Conservation (phyloP, 2,113 vertebrate species). For the Oncorhynchus gorbuscha region DNA sequence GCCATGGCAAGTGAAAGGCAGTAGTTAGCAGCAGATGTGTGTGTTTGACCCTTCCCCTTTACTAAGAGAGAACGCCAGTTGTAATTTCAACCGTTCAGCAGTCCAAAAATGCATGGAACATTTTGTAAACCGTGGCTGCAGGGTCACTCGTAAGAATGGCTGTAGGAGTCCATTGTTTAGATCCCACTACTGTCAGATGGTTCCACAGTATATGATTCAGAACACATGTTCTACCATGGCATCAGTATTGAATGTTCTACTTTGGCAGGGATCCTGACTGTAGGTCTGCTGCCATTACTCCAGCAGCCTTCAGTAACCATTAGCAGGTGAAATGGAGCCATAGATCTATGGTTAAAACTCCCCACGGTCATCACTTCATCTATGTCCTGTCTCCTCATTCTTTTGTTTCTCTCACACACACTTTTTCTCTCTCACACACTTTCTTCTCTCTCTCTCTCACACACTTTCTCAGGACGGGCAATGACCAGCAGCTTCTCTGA, state of each 20-base stretch:
- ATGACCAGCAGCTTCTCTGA: conserved; percentile 33
- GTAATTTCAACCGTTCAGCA: neutral
- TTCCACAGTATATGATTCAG: no score
- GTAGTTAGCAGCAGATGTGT: neutral
- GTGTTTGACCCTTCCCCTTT: neutral
- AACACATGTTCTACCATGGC: neutral
- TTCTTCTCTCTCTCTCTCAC: neutral
- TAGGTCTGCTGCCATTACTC: neutral
- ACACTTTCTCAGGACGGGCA: conserved; percentile 20
- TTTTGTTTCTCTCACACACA: neutral
- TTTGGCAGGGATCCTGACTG: neutral
- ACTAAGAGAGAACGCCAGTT: neutral
- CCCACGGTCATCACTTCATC: neutral
- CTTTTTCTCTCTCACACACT: neutral
- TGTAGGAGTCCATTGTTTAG: neutral
- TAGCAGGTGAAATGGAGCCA: neutral
- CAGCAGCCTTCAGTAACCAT: no score
- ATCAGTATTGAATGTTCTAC: neutral
- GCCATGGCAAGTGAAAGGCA: neutral
- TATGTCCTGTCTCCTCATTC: neutral
- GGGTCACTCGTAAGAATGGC: neutral
- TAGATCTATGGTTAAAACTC: neutral
- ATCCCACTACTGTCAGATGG: no score
- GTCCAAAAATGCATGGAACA: neutral
- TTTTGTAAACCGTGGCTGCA: neutral